These are phyloP conservation scores for Clarias magur DNA, from an alignment of 2,113 vertebrate species.

Conservation along the genomic window DNA sequence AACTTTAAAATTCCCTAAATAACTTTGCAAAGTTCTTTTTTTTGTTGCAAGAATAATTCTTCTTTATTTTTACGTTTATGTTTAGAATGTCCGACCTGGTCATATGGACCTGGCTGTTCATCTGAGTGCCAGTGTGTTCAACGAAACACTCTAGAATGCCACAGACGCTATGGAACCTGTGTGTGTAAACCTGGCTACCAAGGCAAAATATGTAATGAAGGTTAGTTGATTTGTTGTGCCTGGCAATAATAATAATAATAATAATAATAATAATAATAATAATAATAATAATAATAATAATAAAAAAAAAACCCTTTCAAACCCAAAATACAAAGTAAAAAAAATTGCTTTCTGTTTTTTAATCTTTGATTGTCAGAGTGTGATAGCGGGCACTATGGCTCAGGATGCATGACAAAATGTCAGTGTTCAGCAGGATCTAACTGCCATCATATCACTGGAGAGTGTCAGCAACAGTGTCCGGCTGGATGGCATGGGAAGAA, in stretches of 20 bases:
- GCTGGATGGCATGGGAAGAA: slow-evolving; percentile 74
- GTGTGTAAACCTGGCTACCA: slow-evolving; percentile 83
- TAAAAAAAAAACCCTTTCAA: not conserved
- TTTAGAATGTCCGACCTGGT: slow-evolving; percentile 89
- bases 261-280: not conserved
- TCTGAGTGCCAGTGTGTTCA: slow-evolving; percentile 84
- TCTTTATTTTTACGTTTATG: not conserved
- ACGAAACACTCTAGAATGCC: slow-evolving; percentile 77
- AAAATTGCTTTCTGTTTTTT: not conserved
- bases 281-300: not conserved
- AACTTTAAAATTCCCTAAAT: not conserved
- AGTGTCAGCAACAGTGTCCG: slow-evolving; percentile 79
- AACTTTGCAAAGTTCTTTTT: not conserved
- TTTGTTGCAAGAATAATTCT: not conserved
- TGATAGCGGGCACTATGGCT: slow-evolving; percentile 75
- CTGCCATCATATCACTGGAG: slow-evolving; percentile 81
- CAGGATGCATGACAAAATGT: slow-evolving; percentile 78
- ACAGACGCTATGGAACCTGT: slow-evolving; percentile 81
- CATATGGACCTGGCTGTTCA: slow-evolving; percentile 85
- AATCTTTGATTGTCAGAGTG: slow-evolving; percentile 73
- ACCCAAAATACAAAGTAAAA: not conserved
- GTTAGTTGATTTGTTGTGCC: slow-evolving; percentile 65
- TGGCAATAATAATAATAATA: not conserved
- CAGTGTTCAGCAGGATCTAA: slow-evolving; percentile 70
- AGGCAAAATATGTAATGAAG: slow-evolving; percentile 74